Conservation (phyloP, 2,888 invertebrate species). For the Mesorhabditis sp. region DNA sequence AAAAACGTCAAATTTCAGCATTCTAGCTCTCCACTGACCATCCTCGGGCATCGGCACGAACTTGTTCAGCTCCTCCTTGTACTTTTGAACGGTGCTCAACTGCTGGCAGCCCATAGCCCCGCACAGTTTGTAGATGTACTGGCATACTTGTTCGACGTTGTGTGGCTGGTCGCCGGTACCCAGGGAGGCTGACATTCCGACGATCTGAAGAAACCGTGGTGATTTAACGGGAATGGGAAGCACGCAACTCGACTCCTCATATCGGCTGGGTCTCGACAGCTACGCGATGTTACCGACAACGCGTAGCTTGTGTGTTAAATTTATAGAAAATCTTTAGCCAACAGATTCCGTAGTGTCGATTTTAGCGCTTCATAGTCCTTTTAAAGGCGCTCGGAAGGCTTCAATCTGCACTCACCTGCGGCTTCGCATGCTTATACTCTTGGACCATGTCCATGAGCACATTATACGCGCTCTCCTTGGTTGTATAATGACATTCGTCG, state of each 20-base stretch:
- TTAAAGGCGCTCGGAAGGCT: neutral
- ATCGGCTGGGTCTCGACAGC: too few species aligned
- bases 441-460: conserved; percentile 18
- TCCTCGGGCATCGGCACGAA: too few species aligned
- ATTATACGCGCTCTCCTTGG: conserved; percentile 24
- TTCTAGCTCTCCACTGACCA: too few species aligned
- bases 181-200: conserved; percentile 13
- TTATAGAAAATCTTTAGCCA: too few species aligned
- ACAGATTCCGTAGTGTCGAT: too few species aligned
- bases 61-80: neutral
- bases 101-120: conserved; percentile 20
- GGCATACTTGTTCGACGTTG: conserved; percentile 9
- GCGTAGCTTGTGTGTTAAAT: too few species aligned
- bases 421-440: conserved; percentile 12
- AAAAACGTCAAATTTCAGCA: too few species aligned
- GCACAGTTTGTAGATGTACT: conserved; percentile 21
- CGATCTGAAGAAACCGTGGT: conserved; percentile 10
- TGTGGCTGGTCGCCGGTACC: conserved; percentile 6
- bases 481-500: conserved; percentile 52
- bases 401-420: neutral
- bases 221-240: neutral
- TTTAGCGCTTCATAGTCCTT: neutral
- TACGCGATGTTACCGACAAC: too few species aligned
- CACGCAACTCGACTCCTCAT: conserved; percentile 22
- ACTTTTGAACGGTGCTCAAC: conserved; percentile 23